Evolutionary conservation across 2,113 vertebrate species (phyloP).

Genomic region (Stictonetta naevosa): DNA sequence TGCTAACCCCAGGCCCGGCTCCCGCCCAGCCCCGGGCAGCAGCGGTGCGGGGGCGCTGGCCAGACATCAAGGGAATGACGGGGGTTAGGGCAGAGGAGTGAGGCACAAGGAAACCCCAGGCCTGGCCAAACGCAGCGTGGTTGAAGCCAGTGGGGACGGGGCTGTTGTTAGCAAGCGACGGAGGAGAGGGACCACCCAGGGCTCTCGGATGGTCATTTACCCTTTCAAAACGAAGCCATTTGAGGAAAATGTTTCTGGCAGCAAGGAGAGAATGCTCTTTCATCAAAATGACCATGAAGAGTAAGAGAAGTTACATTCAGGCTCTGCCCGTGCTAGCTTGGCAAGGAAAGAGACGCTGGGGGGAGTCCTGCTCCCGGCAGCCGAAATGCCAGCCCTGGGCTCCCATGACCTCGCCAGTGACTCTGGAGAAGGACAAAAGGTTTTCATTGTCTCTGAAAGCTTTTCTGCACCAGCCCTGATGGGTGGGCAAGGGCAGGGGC

Average conservation of each 20-base stretch:
- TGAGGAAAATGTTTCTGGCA: not conserved
- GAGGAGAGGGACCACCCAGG: not conserved
- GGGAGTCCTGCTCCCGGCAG: not conserved
- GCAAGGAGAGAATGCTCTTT: not conserved
- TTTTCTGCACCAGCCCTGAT: not conserved
- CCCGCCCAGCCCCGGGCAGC: not conserved
- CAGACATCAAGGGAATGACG: not conserved
- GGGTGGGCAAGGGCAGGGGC: no score
- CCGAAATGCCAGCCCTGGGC: not conserved
- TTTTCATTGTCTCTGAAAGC: not conserved
- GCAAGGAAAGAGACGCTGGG: not conserved
- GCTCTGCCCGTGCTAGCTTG: not conserved
- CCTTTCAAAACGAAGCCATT: not conserved
- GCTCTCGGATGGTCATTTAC: not conserved
- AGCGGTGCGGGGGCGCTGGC: no score
- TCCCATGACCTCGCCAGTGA: not conserved
- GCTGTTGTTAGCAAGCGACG: not conserved
- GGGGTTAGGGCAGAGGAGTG: not conserved
- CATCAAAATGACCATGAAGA: no score
- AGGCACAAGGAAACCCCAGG: not conserved
- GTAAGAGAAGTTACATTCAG: no score
- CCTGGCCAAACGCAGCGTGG: not conserved
- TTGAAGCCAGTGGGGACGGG: not conserved
- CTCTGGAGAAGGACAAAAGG: not conserved
- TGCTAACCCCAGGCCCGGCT: slow-evolving; percentile 20